Conservation (phyloP, 2,888 invertebrate genomes). For the Nomada ruficornis region DNA sequence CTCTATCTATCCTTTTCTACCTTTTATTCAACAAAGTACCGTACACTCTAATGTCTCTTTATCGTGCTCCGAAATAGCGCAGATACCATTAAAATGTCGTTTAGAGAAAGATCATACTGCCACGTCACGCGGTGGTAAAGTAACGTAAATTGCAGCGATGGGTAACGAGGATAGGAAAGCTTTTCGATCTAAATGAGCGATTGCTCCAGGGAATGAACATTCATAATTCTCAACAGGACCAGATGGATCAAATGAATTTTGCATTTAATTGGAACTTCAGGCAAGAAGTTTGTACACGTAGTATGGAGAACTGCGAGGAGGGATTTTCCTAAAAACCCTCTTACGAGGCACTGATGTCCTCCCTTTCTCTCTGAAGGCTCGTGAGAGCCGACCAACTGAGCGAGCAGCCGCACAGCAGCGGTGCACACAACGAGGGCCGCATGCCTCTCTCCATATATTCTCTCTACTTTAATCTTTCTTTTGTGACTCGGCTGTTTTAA, state of each 20-base stretch:
- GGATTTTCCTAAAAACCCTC: constrained; percentile 35
- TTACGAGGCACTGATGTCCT: constrained; percentile 28
- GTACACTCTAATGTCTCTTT: constrained; percentile 2
- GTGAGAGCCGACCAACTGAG: constrained; percentile 41
- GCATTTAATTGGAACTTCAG: not conserved
- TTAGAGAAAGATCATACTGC: constrained; percentile 17
- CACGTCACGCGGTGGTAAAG: not conserved
- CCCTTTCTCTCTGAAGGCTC: constrained; percentile 26
- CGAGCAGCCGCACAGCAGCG: constrained; percentile 42
- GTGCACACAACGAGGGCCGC: constrained; percentile 62
- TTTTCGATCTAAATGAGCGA: too few species aligned
- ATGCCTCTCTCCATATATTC: constrained; percentile 76
- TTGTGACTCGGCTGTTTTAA: constrained; percentile 83
- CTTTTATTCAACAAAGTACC: constrained; percentile 9
- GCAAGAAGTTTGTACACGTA: constrained; percentile 23
- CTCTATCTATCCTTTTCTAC: constrained; percentile 40
- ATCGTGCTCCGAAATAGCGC: not conserved
- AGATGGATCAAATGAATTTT: not conserved
- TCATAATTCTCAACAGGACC: not conserved
- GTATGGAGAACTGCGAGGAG: constrained; percentile 16
- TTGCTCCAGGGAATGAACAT: not conserved
- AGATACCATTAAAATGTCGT: constrained; percentile 19
- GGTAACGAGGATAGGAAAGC: too few species aligned
- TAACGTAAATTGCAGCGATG: not conserved
- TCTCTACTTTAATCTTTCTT: constrained; percentile 80